Conservation (phyloP, 2,888 invertebrate species). For the Meiosimyza decipiens region DNA sequence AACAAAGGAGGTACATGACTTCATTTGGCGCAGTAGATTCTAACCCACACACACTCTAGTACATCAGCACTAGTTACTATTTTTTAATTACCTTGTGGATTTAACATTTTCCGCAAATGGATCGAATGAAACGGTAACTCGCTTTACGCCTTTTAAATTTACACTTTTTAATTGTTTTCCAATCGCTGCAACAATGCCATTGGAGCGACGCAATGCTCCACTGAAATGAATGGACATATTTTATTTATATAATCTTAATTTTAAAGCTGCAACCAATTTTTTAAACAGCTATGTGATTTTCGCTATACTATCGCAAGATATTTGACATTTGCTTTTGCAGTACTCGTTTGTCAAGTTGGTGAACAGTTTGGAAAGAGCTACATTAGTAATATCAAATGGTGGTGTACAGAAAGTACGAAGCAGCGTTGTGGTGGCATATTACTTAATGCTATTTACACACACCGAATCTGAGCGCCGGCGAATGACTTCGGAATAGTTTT, state of each 20-base stretch:
- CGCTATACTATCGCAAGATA: not conserved
- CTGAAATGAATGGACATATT: conserved; percentile 81
- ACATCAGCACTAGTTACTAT: not conserved
- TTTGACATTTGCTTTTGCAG: too few relatives aligned
- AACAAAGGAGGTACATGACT: too few relatives aligned
- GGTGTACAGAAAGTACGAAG: too few relatives aligned
- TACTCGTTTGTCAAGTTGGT: too few relatives aligned
- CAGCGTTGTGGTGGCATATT: too few relatives aligned
- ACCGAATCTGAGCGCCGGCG: too few relatives aligned
- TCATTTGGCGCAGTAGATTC: not conserved
- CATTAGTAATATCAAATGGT: too few relatives aligned
- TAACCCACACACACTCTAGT: not conserved
- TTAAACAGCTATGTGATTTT: conserved; percentile 21
- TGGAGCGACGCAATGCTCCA: conserved; percentile 75
- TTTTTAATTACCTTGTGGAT: conserved; percentile 68
- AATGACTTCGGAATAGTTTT: too few relatives aligned
- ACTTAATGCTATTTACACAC: too few relatives aligned
- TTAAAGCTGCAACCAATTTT: too few relatives aligned
- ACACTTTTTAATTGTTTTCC: conserved; percentile 76
- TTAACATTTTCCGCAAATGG: conserved; percentile 81
- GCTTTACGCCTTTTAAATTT: conserved; percentile 82
- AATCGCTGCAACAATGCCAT: conserved; percentile 79
- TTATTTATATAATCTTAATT: conserved; percentile 20
- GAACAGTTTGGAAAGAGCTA: too few relatives aligned
- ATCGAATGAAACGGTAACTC: conserved; percentile 83